phyloP scores from a whole-genome alignment of 2,888 invertebrate species.

The Eremobia ochroleuca region DNA sequence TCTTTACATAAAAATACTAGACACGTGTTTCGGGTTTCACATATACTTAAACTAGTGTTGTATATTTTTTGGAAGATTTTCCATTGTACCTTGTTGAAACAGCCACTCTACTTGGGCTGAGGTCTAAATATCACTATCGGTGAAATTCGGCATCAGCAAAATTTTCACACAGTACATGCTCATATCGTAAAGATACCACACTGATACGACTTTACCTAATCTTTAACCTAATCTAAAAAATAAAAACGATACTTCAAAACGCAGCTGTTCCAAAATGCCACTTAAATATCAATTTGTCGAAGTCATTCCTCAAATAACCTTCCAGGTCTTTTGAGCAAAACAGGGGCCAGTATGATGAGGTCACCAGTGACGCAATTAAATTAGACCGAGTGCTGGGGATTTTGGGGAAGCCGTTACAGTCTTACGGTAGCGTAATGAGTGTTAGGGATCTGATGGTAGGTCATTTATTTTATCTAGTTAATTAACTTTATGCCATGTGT shows the following conservation, averaged over 20 bases:
- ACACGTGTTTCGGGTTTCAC: too few species aligned
- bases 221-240: not conserved
- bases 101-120: not conserved
- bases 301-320: slow-evolving; percentile 72
- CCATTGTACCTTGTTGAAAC: not conserved
- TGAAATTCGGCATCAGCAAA: not conserved
- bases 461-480: slow-evolving; percentile 48
- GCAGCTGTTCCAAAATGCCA: slow-evolving; percentile 44
- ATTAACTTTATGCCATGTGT: slow-evolving; percentile 17
- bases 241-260: slow-evolving; percentile 19
- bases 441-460: slow-evolving; percentile 42
- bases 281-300: slow-evolving; percentile 76
- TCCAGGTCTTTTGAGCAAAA: slow-evolving; percentile 65
- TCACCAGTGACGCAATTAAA: slow-evolving; percentile 84
- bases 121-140: too few species aligned
- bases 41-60: too few species aligned
- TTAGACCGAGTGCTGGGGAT: slow-evolving; percentile 78
- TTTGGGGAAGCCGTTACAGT: slow-evolving; percentile 58
- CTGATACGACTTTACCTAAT: not conserved
- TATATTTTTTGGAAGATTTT: not conserved
- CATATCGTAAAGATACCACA: not conserved
- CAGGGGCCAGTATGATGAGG: slow-evolving; percentile 79
- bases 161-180: not conserved
- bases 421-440: slow-evolving; percentile 49
- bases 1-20: too few species aligned